Evolutionary conservation across 1,140 invertebrate genomes (phyloP).

Genomic region (Subanguina moxae): DNA sequence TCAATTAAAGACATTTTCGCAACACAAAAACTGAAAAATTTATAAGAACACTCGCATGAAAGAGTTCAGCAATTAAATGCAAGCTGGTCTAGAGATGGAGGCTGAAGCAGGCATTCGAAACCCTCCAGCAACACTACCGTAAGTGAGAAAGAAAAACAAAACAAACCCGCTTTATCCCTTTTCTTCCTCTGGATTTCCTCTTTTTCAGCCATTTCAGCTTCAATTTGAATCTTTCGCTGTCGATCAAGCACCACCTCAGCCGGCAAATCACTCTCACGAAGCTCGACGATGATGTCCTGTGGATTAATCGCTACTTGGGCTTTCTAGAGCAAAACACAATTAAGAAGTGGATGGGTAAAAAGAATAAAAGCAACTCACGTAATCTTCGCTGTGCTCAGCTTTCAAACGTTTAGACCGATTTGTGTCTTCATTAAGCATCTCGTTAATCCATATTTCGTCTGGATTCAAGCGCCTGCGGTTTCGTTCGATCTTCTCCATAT

Average conservation of each 20-base stretch:
- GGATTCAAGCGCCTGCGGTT: conserved; percentile 65
- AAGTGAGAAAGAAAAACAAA: neutral
- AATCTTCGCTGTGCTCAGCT: conserved; percentile 8
- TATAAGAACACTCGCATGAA: too few relatives aligned
- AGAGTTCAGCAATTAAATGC: too few relatives aligned
- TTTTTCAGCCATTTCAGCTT: conserved; percentile 64
- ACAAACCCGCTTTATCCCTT: conserved; percentile 21
- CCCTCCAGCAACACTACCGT: neutral
- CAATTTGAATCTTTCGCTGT: conserved; percentile 70
- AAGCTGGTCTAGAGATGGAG: too few relatives aligned
- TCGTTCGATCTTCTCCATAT: conserved; percentile 81
- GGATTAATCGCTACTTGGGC: conserved; percentile 27
- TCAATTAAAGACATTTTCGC: too few relatives aligned
- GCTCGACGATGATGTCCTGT: conserved; percentile 52
- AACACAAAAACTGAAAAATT: too few relatives aligned
- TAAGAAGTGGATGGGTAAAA: neutral
- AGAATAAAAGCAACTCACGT: neutral
- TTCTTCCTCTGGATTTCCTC: conserved; percentile 54
- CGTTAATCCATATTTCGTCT: conserved; percentile 70
- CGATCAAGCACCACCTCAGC: conserved; percentile 77
- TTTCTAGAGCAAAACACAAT: conserved; percentile 25
- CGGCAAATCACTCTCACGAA: conserved; percentile 53
- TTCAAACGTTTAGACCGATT: neutral
- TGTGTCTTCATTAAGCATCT: conserved; percentile 76
- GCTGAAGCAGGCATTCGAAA: neutral